phyloP scores from a whole-genome alignment of 2,888 invertebrate species.

The Agrenia bidenticulata region DNA sequence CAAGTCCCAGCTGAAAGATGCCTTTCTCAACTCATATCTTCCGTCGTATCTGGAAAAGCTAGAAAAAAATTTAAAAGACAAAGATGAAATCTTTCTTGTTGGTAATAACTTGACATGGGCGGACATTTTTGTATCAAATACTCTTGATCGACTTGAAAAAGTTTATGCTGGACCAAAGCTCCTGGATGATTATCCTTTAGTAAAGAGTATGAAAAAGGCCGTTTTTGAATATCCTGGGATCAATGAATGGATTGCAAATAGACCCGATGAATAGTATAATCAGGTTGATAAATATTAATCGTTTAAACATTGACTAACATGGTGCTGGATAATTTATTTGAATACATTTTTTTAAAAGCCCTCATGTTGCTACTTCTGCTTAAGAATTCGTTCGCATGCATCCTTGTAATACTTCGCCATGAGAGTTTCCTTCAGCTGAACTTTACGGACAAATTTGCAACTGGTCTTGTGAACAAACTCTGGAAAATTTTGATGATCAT shows the following conservation, averaged over 20 bases:
- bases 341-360: background rate
- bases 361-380: slow-evolving; percentile 13
- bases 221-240: slow-evolving; percentile 3
- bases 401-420: slow-evolving; percentile 24
- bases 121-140: slow-evolving; percentile 14
- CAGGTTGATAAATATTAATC: too few species aligned
- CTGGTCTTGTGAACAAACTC: slow-evolving; percentile 26
- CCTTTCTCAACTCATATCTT: background rate
- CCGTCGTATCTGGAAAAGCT: slow-evolving; percentile 19
- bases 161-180: slow-evolving; percentile 11
- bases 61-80: slow-evolving; percentile 1
- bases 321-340: too few species aligned
- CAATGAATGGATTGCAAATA: slow-evolving; percentile 2
- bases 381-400: slow-evolving; percentile 18
- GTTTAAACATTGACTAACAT: too few species aligned
- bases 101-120: slow-evolving; percentile 27
- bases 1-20: slow-evolving; percentile 5
- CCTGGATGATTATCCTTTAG: background rate
- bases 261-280: background rate
- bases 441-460: slow-evolving; percentile 20
- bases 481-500: slow-evolving; percentile 30
- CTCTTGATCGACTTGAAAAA: slow-evolving; percentile 7
- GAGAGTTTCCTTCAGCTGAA: slow-evolving; percentile 23
- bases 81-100: slow-evolving; percentile 10
- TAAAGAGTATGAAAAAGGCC: background rate